A percentile compares a stretch with the other conserved stretches of the same genome.
Conservation (phyloP, 2,113 vertebrate species). For the Cichladusa arquata region DNA sequence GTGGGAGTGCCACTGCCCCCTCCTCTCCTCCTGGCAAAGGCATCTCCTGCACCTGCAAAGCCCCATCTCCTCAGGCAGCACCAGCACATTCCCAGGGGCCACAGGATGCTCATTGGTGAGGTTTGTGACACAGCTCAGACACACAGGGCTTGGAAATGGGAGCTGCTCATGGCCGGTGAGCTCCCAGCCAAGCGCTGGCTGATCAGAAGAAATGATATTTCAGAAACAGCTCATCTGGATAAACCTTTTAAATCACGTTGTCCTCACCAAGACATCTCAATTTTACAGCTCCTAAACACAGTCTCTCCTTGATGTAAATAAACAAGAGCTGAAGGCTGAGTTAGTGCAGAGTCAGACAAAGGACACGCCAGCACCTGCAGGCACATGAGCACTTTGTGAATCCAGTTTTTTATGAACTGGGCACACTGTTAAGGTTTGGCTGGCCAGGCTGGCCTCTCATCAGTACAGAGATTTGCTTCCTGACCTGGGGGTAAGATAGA, state of each 20-base stretch:
- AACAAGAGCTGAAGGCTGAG: neutral
- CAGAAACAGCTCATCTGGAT: neutral
- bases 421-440: neutral
- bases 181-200: neutral
- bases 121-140: neutral
- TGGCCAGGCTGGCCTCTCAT: neutral
- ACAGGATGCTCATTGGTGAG: neutral
- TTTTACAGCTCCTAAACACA: neutral
- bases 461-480: neutral
- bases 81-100: neutral
- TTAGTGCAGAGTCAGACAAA: neutral
- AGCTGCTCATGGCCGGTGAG: neutral
- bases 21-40: neutral
- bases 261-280: neutral
- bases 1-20: neutral
- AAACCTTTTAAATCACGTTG: neutral
- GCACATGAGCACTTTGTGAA: neutral
- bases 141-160: accelerated
- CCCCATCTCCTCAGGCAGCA: neutral
- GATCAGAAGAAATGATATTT: neutral
- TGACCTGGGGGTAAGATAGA: neutral
- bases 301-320: neutral
- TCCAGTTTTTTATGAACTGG: neutral
- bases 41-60: neutral
- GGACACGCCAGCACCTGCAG: accelerated